Evolutionary conservation across 2,797 vertebrate genomes (phyloP).

Genomic region (Oceanodroma leucorhoa): DNA sequence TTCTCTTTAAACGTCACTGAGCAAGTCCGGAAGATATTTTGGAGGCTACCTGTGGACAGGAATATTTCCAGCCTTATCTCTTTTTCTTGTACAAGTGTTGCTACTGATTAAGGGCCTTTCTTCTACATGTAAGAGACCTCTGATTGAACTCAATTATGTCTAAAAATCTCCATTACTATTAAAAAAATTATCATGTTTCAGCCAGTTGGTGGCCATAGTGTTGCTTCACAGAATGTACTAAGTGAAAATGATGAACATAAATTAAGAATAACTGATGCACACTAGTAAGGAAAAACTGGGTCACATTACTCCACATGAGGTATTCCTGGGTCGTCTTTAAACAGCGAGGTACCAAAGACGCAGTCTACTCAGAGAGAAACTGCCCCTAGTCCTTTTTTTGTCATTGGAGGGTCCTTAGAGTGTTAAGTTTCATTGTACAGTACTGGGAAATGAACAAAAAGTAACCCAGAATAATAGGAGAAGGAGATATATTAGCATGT

Average conservation of each 20-base stretch:
- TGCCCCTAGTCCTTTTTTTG: background rate
- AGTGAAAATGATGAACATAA: background rate
- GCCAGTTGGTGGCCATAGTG: background rate
- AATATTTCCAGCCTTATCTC: background rate
- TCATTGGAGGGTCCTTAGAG: background rate
- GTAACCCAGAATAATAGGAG: background rate
- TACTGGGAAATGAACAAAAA: background rate
- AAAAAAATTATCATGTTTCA: background rate
- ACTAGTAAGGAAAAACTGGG: background rate
- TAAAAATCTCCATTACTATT: background rate
- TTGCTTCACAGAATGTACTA: background rate
- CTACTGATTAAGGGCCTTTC: background rate
- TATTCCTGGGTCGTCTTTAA: background rate
- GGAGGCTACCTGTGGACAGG: background rate
- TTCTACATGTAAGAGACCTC: background rate
- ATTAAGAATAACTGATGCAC: background rate
- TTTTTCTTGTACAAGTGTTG: background rate
- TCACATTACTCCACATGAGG: background rate
- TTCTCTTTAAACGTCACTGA: background rate
- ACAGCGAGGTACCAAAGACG: background rate
- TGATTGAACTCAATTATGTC: background rate
- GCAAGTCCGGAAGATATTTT: background rate
- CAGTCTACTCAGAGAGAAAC: background rate
- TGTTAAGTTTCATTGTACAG: background rate
- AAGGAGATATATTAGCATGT: background rate